Base-by-base conservation (phyloP, 1,140 invertebrate genomes). In the Cardiocondyla obscurior region DNA sequence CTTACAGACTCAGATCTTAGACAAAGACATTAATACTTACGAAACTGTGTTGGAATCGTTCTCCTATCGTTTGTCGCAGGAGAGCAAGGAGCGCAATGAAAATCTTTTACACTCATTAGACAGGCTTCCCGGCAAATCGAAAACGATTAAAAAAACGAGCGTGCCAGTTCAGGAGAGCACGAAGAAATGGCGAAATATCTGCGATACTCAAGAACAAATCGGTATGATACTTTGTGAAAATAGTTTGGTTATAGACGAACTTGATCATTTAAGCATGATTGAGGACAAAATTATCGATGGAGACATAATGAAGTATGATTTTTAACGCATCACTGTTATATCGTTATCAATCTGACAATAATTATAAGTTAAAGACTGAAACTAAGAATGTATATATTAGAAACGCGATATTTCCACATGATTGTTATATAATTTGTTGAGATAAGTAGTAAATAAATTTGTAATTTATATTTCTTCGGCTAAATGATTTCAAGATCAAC, bases 1-100 rank as follows among this genome's bases (percentile, higher is more conserved):
- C 91, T 92, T 97, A 51, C 96, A 97, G 92, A 95, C 95, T 19
- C 95, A 96, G 91, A 97, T 97, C 87, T 94, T 97, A 12, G 96
- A 96, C 86, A 96, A 97, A 90, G 97, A 97, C 91, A 94, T 96
- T 67, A 93, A 94, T 16, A 94, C 92, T 74, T 96, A 95, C 86
- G 94, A 96, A 82, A 86, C 83, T 3, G 58, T 82, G 0, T 77
- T 94, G 8, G 93, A 94, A 55, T 85, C 89, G 1, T 93, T 92
- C 76, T 92, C 92, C 8, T 93, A 93, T 72, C 84, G 90, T 8
- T 73, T 94, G 1, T 90, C 89, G 0, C 92, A 93, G 19, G 93
- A 94, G 55, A 92, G 93, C 7, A 90, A 88, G 51, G 93, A 94
- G 60, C 86, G 88, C 0, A 90, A 93, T 44, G 94, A 94, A 16